Conservation (phyloP, 2,888 invertebrate genomes). For the Tribolium freemani region DNA sequence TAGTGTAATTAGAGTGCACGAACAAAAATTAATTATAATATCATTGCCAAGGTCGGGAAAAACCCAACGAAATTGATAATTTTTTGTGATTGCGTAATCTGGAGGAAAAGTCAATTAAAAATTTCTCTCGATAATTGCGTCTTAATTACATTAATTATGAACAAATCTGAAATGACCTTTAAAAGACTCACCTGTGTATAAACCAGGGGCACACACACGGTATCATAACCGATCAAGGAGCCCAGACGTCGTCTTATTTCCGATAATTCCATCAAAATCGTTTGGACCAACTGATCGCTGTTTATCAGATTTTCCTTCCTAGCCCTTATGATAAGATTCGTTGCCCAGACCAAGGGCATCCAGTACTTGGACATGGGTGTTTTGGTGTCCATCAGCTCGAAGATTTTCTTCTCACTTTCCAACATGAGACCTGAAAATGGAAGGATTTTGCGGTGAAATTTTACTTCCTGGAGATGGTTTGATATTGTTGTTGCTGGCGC, state of each 20-base stretch:
- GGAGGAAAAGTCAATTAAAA: too few relatives aligned
- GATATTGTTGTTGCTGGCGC: conserved; percentile 33
- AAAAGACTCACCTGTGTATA: conserved; percentile 83
- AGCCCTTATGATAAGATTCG: conserved; percentile 90
- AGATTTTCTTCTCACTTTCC: conserved; percentile 92
- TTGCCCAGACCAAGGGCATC: conserved; percentile 95
- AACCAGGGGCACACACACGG: conserved; percentile 91
- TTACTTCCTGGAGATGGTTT: conserved; percentile 37
- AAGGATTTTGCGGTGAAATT: not conserved
- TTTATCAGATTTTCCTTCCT: conserved; percentile 86
- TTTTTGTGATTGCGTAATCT: too few relatives aligned
- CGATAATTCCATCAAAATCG: conserved; percentile 88
- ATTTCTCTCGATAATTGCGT: not conserved
- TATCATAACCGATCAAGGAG: conserved; percentile 90
- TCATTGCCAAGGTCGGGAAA: conserved; percentile 1
- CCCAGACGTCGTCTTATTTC: conserved; percentile 89
- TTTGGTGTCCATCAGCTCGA: conserved; percentile 90
- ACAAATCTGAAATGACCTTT: conserved; percentile 43
- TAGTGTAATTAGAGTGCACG: not conserved
- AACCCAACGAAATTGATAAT: not conserved
- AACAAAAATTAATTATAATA: not conserved
- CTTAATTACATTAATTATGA: not conserved
- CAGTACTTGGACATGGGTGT: conserved; percentile 93
- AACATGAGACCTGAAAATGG: conserved; percentile 80
- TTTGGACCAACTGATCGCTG: conserved; percentile 94